A percentile compares a stretch with the other conserved stretches of the same genome.
Conservation (phyloP, 2,888 invertebrate species). For the Drosophila basisetae region DNA sequence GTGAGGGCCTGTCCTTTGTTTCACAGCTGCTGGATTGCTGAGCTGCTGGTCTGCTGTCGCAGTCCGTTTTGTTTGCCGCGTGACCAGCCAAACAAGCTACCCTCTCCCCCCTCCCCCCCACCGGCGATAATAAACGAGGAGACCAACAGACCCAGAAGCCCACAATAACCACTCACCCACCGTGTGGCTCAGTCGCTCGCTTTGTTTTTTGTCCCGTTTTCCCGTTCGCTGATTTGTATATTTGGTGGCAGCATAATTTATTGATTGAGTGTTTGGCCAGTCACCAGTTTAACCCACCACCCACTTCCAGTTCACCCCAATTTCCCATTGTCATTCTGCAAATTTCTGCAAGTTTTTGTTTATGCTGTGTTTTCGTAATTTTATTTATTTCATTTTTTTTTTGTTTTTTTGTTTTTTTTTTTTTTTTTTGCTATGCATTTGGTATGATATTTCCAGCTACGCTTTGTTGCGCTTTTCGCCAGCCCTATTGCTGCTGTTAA, state of each 20-base stretch:
- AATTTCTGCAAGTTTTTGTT: constrained; percentile 39
- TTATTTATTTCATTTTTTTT: constrained; percentile 14
- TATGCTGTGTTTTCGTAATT: constrained; percentile 9
- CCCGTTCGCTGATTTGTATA: constrained; percentile 72
- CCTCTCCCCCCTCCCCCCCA: constrained; percentile 5
- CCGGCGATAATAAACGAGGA: neutral
- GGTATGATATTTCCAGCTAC: constrained; percentile 77
- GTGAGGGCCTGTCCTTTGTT: constrained; percentile 65
- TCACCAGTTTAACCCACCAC: constrained; percentile 26
- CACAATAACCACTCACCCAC: constrained; percentile 19
- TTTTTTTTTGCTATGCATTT: constrained; percentile 30
- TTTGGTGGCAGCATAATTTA: constrained; percentile 80
- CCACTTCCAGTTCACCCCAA: constrained; percentile 19
- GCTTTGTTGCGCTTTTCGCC: constrained; percentile 77
- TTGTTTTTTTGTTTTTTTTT: constrained; percentile 17
- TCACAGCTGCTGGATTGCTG: constrained; percentile 59
- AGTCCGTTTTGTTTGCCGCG: constrained; percentile 65
- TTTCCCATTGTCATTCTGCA: constrained; percentile 61
- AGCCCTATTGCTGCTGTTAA: constrained; percentile 55
- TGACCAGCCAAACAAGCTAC: constrained; percentile 74
- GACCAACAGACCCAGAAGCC: constrained; percentile 13
- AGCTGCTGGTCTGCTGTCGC: constrained; percentile 19
- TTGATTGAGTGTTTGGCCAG: constrained; percentile 81
- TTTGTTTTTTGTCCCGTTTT: constrained; percentile 41
- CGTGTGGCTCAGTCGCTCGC: neutral